Evolutionary conservation across 2,797 vertebrate genomes (phyloP).

Genomic region (Amblyopsis hoosieri): DNA sequence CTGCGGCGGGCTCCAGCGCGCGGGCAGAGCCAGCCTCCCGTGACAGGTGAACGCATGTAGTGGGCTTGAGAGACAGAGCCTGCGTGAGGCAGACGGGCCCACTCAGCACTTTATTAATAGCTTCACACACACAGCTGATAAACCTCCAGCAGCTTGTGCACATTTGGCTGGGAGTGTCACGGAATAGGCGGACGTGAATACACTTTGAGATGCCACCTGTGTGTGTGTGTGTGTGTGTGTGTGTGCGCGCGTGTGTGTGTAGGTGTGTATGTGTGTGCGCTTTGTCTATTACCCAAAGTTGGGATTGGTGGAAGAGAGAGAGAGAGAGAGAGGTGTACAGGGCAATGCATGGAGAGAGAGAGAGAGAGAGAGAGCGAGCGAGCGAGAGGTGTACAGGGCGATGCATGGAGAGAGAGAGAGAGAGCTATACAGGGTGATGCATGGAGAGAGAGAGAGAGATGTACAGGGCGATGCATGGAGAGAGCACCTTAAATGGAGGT

Average conservation of each 20-base stretch:
- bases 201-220: slow-evolving; percentile 18
- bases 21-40: slow-evolving; percentile 22
- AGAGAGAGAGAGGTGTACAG: neutral
- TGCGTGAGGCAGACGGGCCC: neutral
- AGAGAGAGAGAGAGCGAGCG: no score
- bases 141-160: slow-evolving; percentile 26
- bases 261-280: neutral
- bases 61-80: slow-evolving; percentile 23
- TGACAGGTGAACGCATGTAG: slow-evolving; percentile 54
- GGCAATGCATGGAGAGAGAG: neutral
- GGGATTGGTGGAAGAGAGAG: neutral
- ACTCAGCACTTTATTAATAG: slow-evolving; percentile 13
- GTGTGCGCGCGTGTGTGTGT: neutral
- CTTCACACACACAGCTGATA: slow-evolving; percentile 6
- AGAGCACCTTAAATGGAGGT: no score
- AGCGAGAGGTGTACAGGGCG: no score
- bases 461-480: no score
- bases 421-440: no score
- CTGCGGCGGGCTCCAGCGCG: slow-evolving; percentile 30
- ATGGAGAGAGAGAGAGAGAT: no score
- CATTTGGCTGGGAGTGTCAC: slow-evolving; percentile 22
- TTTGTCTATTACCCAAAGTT: neutral
- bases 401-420: no score
- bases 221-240: slow-evolving; percentile 2
- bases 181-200: slow-evolving; percentile 10